Base-by-base conservation (phyloP, 2,888 invertebrate species). In the Folsomia candida region DNA sequence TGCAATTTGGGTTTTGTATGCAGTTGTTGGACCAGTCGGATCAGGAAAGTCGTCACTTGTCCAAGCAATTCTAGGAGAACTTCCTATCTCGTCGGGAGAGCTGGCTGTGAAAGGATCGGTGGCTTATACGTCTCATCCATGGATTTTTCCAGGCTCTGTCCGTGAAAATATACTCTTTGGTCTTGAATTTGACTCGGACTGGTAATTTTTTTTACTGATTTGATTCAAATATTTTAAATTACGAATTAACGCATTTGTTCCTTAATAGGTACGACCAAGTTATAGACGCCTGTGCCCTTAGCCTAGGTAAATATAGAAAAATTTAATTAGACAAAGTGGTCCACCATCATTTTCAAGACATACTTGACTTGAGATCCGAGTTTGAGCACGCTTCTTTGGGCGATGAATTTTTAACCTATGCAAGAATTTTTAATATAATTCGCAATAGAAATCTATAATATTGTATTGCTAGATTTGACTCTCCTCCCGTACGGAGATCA, bases 31-130 rank as follows among this genome's bases (percentile, higher is more conserved):
- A 9, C 78, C 79, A 2, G 80, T 80, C 1, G 80, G 80, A 2
- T 62, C 76, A 3, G 80, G 80, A 6, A 80, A 76, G 69, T 66
- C 70, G 11, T 70, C 72, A 0, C 81, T 90, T 14, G 83, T 90
- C 6, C 88, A 89, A 81, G 83, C 90, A 67, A 86, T 93, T 25
- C 84, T 93, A 75, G 88, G 89, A 14, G 93, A 93, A 82, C 82
- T 92, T 20, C 86, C 87, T 0, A 83, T 88, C 2, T 82, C 84
- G 1, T 83, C 85, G 25, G 92, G 93, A 0, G 84, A 84, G 0
- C 81, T 91, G 64, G 85, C 85, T 1, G 83, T 90, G n/a, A 86
- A 86, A 1, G 92, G 92, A 2, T 82, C 80, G 28, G 74, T 86
- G 9, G 84, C 85, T 0, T 93, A 91, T 81, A 89, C 90, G 1